Conservation (phyloP, 2,888 invertebrate genomes). For the Malacosoma neustria region DNA sequence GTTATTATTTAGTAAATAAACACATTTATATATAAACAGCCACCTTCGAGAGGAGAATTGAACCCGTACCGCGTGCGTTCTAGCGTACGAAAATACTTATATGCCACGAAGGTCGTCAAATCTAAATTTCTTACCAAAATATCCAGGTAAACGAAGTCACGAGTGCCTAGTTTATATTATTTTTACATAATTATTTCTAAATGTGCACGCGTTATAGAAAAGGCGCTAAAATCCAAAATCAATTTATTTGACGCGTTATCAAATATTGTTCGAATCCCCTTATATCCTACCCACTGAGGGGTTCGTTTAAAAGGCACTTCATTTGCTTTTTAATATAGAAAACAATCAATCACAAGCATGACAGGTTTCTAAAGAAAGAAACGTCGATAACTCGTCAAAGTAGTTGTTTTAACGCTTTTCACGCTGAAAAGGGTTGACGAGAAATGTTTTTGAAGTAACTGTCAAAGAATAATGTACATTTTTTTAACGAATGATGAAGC, state of each 20-base stretch:
- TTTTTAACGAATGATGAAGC: background rate
- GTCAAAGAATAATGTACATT: background rate
- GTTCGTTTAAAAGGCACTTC: conserved; percentile 46
- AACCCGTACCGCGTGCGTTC: too few relatives aligned
- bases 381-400: conserved; percentile 40
- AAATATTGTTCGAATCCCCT: conserved; percentile 35
- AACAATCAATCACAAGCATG: conserved; percentile 51
- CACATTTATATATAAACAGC: too few relatives aligned
- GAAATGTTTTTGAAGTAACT: background rate
- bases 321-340: conserved; percentile 57
- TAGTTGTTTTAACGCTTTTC: conserved; percentile 4
- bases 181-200: too few relatives aligned
- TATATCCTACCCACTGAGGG: conserved; percentile 31
- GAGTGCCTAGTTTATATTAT: too few relatives aligned
- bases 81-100: too few relatives aligned
- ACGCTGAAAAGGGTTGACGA: background rate
- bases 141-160: too few relatives aligned
- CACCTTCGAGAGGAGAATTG: too few relatives aligned
- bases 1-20: too few relatives aligned
- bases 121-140: too few relatives aligned
- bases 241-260: conserved; percentile 25
- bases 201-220: too few relatives aligned
- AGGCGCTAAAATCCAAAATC: too few relatives aligned
- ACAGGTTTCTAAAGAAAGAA: conserved; percentile 41
- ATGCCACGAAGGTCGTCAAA: too few relatives aligned